Conservation (phyloP, 2,113 vertebrate genomes). For the Fulica atra region DNA sequence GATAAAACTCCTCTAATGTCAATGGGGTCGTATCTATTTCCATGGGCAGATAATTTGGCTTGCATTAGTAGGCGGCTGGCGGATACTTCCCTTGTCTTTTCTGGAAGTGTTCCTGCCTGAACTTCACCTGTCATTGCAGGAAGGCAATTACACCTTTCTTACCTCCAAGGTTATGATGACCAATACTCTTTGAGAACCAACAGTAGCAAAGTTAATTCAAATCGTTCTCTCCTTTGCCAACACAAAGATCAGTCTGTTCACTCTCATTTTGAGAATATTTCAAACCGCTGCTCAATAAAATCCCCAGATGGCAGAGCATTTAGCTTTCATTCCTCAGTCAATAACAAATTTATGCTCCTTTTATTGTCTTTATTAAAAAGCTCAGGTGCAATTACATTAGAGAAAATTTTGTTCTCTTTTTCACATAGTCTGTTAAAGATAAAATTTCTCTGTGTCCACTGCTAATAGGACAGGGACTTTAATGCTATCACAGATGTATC, state of each 20-base stretch:
- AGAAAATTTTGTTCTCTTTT: neutral
- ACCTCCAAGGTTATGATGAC: slow-evolving; percentile 1
- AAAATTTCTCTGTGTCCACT: neutral
- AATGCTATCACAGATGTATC: neutral
- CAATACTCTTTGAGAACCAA: neutral
- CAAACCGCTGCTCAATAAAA: neutral
- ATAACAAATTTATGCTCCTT: neutral
- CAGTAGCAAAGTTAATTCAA: neutral
- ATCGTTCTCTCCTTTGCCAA: neutral
- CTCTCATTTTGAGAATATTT: slow-evolving; percentile 7
- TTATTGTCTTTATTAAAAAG: neutral
- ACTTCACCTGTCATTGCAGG: neutral
- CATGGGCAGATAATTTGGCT: neutral
- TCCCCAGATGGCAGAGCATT: slow-evolving; percentile 12
- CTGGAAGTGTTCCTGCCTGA: neutral
- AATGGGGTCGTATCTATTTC: neutral
- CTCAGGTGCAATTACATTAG: neutral
- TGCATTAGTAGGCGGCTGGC: neutral
- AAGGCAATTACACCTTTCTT: slow-evolving; percentile 8
- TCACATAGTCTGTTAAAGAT: neutral
- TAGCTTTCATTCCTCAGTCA: neutral
- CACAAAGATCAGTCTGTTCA: neutral
- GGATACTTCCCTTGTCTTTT: neutral
- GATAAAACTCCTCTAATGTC: slow-evolving; percentile 11
- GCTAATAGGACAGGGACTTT: neutral